These are phyloP conservation scores for Chunga burmeisteri DNA, from an alignment of 2,113 vertebrate genomes.

Conservation along the genomic window DNA sequence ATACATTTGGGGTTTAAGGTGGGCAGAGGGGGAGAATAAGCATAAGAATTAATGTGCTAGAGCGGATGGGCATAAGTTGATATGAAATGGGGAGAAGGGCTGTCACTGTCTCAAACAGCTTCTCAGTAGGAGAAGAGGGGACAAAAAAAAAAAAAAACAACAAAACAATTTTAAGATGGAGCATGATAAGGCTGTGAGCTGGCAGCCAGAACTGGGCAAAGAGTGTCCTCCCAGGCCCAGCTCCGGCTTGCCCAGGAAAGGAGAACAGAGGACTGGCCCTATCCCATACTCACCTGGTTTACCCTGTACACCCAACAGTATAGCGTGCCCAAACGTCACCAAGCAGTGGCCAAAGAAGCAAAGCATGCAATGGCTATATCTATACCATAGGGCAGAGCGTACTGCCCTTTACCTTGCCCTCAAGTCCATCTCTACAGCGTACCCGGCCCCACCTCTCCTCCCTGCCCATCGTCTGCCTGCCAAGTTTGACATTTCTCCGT, in stretches of 20 bases:
- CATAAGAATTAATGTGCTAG: neutral
- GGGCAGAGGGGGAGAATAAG: neutral
- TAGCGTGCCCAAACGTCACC: neutral
- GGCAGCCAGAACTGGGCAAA: neutral
- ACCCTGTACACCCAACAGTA: neutral
- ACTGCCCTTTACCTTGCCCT: neutral
- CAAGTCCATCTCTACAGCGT: neutral
- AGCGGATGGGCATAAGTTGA: neutral
- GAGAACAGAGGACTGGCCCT: neutral
- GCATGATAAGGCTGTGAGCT: neutral
- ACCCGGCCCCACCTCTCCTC: neutral
- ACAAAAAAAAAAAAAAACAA: too few species aligned
- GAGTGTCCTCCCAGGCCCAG: neutral
- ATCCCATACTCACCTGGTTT: neutral
- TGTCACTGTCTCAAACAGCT: neutral
- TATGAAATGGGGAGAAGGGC: neutral
- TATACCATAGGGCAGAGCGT: neutral
- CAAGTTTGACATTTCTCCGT: neutral
- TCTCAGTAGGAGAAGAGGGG: neutral
- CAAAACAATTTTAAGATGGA: neutral
- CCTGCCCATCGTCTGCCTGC: neutral
- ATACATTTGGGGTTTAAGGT: neutral
- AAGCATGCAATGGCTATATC: accelerated
- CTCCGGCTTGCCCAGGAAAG: accelerated
- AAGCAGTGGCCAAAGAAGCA: neutral